A percentile compares a stretch with the other conserved stretches of the same genome.
These are phyloP conservation scores for Caenorhabditis inopinata DNA, from an alignment of 1,140 invertebrate species.

Conservation along the genomic window DNA sequence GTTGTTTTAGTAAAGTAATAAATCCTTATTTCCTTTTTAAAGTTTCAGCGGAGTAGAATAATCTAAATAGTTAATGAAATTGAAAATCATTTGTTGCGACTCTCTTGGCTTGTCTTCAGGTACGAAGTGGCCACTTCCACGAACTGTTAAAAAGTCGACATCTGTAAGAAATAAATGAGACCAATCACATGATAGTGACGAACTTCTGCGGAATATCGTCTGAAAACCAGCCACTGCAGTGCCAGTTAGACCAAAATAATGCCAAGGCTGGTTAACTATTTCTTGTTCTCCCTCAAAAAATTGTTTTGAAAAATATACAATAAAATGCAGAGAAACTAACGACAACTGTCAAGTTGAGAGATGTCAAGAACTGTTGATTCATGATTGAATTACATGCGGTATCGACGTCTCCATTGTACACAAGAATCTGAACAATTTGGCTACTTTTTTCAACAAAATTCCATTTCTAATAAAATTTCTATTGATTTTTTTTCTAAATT, in stretches of 20 bases:
- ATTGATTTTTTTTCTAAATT: neutral
- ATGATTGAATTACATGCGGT: constrained; percentile 36
- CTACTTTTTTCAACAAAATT: too few relatives aligned
- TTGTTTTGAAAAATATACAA: neutral
- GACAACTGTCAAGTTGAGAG: constrained; percentile 24
- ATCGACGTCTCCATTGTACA: constrained; percentile 39
- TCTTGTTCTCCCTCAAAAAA: constrained; percentile 8
- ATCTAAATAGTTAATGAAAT: neutral
- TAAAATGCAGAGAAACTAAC: neutral
- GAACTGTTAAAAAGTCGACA: constrained; percentile 33
- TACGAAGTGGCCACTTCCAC: constrained; percentile 29
- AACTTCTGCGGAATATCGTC: constrained; percentile 22
- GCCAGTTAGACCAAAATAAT: constrained; percentile 26
- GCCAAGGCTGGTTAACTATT: constrained; percentile 34
- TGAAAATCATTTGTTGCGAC: constrained; percentile 7
- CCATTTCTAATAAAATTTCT: too few relatives aligned
- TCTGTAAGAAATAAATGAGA: neutral
- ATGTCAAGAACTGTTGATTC: constrained; percentile 37
- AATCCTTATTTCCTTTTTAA: neutral
- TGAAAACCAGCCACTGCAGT: constrained; percentile 32
- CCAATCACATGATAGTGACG: neutral
- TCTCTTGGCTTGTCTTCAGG: constrained; percentile 2
- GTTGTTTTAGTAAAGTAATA: too few relatives aligned
- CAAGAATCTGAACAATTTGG: constrained; percentile 25
- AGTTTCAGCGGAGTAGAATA: neutral